Evolutionary conservation across 53 echinoderm and acorn worm species (phyloP).

Genomic region (Luidia sarsii): DNA sequence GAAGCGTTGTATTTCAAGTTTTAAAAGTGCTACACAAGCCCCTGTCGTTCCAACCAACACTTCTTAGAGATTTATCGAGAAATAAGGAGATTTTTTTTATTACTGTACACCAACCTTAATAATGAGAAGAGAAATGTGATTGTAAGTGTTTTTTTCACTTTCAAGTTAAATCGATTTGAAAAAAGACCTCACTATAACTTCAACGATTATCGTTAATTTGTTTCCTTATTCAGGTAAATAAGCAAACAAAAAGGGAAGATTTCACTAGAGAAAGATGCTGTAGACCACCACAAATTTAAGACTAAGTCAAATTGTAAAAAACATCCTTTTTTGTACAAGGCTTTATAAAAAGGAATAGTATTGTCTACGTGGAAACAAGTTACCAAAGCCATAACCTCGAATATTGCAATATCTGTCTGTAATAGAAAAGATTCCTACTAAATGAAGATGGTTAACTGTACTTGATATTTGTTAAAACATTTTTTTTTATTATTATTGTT

Average conservation of each 20-base stretch:
- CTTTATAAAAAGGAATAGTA: conserved; percentile 62
- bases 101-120: conserved; percentile 37
- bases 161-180: conserved; percentile 24
- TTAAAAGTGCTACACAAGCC: conserved; percentile 4
- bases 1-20: not conserved
- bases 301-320: conserved; percentile 55
- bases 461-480: conserved; percentile 22
- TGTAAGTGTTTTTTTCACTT: conserved; percentile 23
- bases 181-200: conserved; percentile 40
- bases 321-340: conserved; percentile 51
- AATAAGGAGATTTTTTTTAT: conserved; percentile 6
- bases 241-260: conserved; percentile 47
- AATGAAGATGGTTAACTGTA: conserved; percentile 51
- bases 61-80: not conserved
- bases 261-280: conserved; percentile 49
- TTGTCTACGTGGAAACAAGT: conserved; percentile 56
- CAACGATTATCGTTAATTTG: conserved; percentile 6
- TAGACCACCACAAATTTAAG: conserved; percentile 36
- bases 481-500: not conserved
- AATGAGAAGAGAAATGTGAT: conserved; percentile 45
- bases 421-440: conserved; percentile 41
- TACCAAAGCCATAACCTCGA: conserved; percentile 46
- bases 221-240: conserved; percentile 10
- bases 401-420: conserved; percentile 53
- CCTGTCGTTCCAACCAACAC: not conserved